phyloP scores from a whole-genome alignment of 2,888 invertebrate genomes.

The Acleris cristana region DNA sequence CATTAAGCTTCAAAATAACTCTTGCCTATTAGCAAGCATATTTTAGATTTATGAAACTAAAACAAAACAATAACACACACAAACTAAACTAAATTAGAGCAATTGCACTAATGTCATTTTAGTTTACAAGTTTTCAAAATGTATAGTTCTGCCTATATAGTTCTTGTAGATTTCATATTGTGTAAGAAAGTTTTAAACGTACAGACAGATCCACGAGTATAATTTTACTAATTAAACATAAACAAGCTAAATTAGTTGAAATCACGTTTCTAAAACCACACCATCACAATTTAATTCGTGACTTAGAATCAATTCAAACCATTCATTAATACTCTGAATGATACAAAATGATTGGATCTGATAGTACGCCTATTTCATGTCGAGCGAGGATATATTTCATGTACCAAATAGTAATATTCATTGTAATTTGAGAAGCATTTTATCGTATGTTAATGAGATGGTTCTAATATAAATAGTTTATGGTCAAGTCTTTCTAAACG shows the following conservation, averaged over 20 bases:
- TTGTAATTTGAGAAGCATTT: conserved; percentile 65
- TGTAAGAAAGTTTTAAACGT: too few species aligned
- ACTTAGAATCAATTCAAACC: conserved; percentile 22
- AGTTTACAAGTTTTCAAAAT: too few species aligned
- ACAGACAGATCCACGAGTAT: too few species aligned
- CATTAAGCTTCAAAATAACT: too few species aligned
- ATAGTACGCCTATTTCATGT: conserved; percentile 64
- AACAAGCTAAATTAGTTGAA: conserved; percentile 2
- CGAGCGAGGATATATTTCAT: conserved; percentile 59
- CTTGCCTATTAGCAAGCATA: too few species aligned
- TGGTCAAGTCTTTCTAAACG: conserved; percentile 35
- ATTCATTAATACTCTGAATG: conserved; percentile 22
- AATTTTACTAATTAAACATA: too few species aligned
- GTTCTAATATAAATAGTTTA: conserved; percentile 40
- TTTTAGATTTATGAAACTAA: too few species aligned
- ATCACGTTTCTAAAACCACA: conserved; percentile 15
- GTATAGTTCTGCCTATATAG: too few species aligned
- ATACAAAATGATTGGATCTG: conserved; percentile 25
- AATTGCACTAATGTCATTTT: too few species aligned
- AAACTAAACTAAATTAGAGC: too few species aligned
- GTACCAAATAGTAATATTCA: conserved; percentile 64
- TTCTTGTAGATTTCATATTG: too few species aligned
- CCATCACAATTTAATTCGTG: conserved; percentile 30
- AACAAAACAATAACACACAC: too few species aligned
- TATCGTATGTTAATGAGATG: conserved; percentile 39